These are phyloP conservation scores for Agonopterix subpropinquella DNA, from an alignment of 2,888 invertebrate genomes.

Conservation along the genomic window DNA sequence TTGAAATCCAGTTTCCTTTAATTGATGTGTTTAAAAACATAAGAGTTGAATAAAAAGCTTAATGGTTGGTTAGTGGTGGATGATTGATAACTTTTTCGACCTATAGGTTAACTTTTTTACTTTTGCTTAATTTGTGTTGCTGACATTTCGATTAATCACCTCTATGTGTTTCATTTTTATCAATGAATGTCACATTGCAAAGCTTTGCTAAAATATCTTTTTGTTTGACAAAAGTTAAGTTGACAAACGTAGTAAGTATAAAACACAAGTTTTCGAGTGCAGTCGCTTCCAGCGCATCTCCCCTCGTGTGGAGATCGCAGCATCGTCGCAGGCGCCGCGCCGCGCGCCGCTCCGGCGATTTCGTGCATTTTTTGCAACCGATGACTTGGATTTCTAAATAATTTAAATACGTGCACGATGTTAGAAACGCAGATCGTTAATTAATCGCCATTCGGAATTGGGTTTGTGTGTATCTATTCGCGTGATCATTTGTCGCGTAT, in stretches of 20 bases:
- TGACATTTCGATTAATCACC: no score
- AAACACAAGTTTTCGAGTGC: not conserved
- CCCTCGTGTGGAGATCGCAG: conserved; percentile 30
- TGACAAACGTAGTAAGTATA: not conserved
- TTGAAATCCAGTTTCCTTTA: no score
- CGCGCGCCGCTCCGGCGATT: conserved; percentile 61
- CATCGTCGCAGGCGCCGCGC: conserved; percentile 35
- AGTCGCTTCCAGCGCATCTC: conserved; percentile 20
- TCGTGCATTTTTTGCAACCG: conserved; percentile 68
- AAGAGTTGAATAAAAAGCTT: no score
- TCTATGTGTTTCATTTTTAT: no score
- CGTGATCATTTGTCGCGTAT: conserved; percentile 34
- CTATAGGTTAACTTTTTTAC: no score
- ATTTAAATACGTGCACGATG: conserved; percentile 71
- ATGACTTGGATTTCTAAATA: conserved; percentile 70
- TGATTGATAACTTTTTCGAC: no score
- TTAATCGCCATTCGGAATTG: conserved; percentile 56
- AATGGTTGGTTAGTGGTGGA: no score
- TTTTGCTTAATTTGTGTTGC: no score
- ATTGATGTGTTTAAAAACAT: no score
- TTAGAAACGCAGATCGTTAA: conserved; percentile 38
- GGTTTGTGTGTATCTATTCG: conserved; percentile 45
- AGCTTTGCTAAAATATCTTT: no score
- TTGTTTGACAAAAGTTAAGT: conserved; percentile 1
- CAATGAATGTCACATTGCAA: no score